Base-by-base conservation (phyloP, 2,113 vertebrate genomes). In the Henicopernis longicauda region DNA sequence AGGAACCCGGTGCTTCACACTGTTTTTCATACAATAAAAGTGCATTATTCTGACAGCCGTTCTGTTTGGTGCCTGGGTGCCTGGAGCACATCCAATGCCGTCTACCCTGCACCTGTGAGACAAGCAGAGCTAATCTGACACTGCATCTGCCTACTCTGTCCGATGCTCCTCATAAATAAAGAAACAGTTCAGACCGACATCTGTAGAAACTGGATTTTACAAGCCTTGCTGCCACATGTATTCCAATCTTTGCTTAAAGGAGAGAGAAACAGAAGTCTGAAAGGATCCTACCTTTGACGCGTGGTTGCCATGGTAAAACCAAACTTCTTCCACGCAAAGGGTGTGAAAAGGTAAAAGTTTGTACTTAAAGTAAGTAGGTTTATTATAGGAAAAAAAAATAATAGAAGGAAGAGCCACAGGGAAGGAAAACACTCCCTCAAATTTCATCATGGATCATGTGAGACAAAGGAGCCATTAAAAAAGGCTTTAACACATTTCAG, bases 261-360 rank as follows among this genome's bases (percentile, higher is more conserved):
- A 91, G 32, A 65, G 42, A 61, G 67, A 97, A 97, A 38, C 31
- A 93, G 66, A 67, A 77, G 32, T 12, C 47, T 77, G 49, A 65
- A 88, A 94, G 45, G 36, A 86, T 94, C 96, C 84, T 96, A 98
- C 98, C 98, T 99, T 98, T 98, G 98, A 91, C 20, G 86, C 78
- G 89, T 84, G 55, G 94, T 97, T 92, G 91, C 78, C 95, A 93
- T 90, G 88, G 67, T 17, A 69, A 72, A 87, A 40, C 55, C 69
- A 90, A 93, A 94, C 89, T 89, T 90, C 88, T 86, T 74, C 65
- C 13, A 10, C 61, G 36, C 78, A 61, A 95, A 80, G 47, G 47
- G 50, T 66, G 58, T 58, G 44, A 45, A 77, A 97, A 89, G 78
- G 29, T 29, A 92, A 61, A 92, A 89, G 71, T 86, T 95, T 97